These are phyloP conservation scores for Typhlomys cinereus DNA, from an alignment of 2,113 vertebrate genomes.

Conservation along the genomic window DNA sequence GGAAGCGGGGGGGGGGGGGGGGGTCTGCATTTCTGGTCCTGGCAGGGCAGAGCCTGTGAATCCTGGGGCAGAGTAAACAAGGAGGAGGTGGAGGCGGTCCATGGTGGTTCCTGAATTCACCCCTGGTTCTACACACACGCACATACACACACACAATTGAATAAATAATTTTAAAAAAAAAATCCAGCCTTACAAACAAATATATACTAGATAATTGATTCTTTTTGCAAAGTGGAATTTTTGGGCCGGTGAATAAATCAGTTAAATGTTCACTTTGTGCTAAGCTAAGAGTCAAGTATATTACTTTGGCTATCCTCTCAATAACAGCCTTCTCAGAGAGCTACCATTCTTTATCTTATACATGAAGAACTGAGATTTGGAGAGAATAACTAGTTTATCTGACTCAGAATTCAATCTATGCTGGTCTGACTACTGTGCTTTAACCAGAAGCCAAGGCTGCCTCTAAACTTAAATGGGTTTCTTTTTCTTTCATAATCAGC, in stretches of 20 bases:
- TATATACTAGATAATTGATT: background rate
- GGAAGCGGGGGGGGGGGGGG: too few relatives aligned
- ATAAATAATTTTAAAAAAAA: too few relatives aligned
- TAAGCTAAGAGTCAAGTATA: background rate
- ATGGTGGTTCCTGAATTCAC: too few relatives aligned
- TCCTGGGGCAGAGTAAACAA: too few relatives aligned
- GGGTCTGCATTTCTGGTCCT: too few relatives aligned
- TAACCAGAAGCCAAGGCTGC: background rate
- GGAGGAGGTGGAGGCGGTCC: too few relatives aligned
- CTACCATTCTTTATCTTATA: background rate
- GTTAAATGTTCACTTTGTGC: background rate
- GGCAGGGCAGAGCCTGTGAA: too few relatives aligned
- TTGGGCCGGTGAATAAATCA: background rate
- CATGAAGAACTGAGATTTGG: background rate
- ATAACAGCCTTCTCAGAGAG: background rate
- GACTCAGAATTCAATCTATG: background rate
- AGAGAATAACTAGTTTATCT: background rate
- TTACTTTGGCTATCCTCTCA: background rate
- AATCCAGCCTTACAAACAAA: background rate
- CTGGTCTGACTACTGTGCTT: background rate
- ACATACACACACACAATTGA: too few relatives aligned
- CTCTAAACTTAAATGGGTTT: conserved; percentile 28
- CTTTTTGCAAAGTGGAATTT: background rate
- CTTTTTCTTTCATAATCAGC: conserved; percentile 55
- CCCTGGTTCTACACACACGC: too few relatives aligned